A percentile compares a stretch with the other conserved stretches of the same genome.
Conservation (phyloP, 2,888 invertebrate species). For the Imbricaverruca yamaguchii region DNA sequence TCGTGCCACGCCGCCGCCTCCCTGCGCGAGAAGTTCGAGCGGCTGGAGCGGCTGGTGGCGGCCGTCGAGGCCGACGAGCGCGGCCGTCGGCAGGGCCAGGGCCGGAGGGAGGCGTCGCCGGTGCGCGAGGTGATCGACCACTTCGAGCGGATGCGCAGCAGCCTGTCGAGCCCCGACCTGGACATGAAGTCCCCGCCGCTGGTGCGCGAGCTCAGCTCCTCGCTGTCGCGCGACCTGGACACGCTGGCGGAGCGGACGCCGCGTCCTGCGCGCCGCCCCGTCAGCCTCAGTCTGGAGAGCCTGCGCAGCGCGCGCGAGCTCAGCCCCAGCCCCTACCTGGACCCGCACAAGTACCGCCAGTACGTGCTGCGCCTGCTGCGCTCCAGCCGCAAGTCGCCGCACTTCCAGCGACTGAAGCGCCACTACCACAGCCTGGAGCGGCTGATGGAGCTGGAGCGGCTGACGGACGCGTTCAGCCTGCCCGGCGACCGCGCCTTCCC, state of each 20-base stretch:
- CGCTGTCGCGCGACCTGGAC: neutral
- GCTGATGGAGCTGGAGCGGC: slow-evolving; percentile 69
- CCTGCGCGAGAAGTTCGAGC: neutral
- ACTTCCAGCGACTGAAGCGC: slow-evolving; percentile 73
- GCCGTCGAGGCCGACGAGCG: neutral
- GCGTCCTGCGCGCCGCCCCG: neutral
- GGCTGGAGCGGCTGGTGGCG: neutral
- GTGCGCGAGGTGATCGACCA: neutral
- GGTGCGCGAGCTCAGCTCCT: neutral
- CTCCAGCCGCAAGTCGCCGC: slow-evolving; percentile 60
- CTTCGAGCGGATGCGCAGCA: neutral
- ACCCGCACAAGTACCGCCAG: slow-evolving; percentile 48
- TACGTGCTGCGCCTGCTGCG: slow-evolving; percentile 58
- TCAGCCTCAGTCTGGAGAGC: slow-evolving; percentile 32
- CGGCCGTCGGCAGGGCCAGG: neutral
- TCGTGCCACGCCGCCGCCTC: neutral
- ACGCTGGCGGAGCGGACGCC: neutral
- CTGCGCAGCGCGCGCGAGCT: slow-evolving; percentile 27
- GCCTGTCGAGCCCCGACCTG: slow-evolving; percentile 1
- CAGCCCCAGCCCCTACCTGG: slow-evolving; percentile 9
- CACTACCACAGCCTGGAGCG: slow-evolving; percentile 79
- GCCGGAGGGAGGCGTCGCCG: neutral
- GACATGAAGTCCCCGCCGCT: neutral
- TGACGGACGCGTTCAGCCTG: slow-evolving; percentile 38
- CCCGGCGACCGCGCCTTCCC: slow-evolving; percentile 47